Evolutionary conservation across 2,113 vertebrate species (phyloP).

Genomic region (Triplophysa dalaica): DNA sequence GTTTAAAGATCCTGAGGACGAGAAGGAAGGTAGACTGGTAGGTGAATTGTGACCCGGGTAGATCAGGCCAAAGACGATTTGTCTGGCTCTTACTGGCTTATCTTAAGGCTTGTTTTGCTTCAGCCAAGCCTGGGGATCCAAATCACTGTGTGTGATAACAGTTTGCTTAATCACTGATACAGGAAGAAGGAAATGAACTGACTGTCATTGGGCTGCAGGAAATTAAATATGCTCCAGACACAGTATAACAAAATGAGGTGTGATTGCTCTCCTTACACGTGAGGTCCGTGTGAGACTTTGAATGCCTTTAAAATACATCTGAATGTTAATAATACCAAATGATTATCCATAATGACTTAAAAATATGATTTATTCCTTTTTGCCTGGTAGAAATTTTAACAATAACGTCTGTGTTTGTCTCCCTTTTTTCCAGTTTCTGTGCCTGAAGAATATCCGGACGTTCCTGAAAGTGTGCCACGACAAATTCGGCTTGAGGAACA

Average conservation of each 20-base stretch:
- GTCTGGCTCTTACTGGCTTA: slow-evolving; percentile 12
- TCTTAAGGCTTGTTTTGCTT: not conserved
- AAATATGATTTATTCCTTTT: not conserved
- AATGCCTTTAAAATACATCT: not conserved
- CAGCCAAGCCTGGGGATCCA: slow-evolving; percentile 15
- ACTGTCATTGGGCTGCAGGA: slow-evolving; percentile 54
- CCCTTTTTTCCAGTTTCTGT: slow-evolving; percentile 83
- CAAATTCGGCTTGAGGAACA: slow-evolving; percentile 90
- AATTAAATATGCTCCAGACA: slow-evolving; percentile 59
- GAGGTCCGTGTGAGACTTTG: not conserved
- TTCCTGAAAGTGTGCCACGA: slow-evolving; percentile 97
- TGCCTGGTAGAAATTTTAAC: not conserved
- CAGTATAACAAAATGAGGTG: not conserved
- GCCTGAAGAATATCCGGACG: slow-evolving; percentile 96
- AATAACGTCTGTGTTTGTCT: slow-evolving; percentile 9
- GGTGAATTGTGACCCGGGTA: not conserved
- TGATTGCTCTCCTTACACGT: not conserved
- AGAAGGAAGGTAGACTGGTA: not conserved
- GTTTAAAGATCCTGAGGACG: not conserved
- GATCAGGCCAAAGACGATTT: not conserved
- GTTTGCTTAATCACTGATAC: slow-evolving; percentile 48
- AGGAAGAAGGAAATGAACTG: slow-evolving; percentile 51
- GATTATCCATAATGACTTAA: not conserved
- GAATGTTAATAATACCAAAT: not conserved
- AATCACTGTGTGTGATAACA: slow-evolving; percentile 42